Evolutionary conservation across 2,113 vertebrate species (phyloP), one percentile per base, ranked within the genome.

Genomic region (Reinhardtius hippoglossoides): DNA sequence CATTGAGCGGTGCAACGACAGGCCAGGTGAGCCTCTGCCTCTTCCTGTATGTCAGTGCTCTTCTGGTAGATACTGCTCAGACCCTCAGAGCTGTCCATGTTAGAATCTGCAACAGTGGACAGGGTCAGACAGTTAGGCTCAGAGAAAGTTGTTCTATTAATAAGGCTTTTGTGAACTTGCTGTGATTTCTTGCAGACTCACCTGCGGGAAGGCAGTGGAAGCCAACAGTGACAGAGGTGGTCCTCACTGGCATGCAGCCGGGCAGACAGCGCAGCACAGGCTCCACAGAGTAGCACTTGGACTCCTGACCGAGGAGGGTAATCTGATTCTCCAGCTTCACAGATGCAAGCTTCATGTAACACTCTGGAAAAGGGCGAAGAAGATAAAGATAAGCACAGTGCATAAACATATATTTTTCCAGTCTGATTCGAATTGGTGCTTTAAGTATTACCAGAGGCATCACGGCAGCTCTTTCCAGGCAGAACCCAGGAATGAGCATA

Each of bases 401-500:
- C 40, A 42, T 42, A 42, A 2, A 12, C 10, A 42, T 42, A 42
- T 13, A 1, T 64, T 70, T 66, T 61, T n/a, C 8, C 23, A 35
- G 35, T 21, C 3, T 50, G 9, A 37, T 5, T 42, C 27, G 0
- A 27, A 31, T 31, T 59, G 37, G 8, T 35, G 23, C 1, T 70
- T 3, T 48, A 1, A 57, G 44, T 48, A 9, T 70, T 87, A 91
- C 89, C 87, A 56, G 84, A 80, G 52, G 56, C 13, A 16, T 88
- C 83, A 1, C 81, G 72, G 87, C 95, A 96, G 58, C 91, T 92
- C 27, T 91, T 78, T 75, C 93, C 92, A 50, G 94, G 24, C 72
- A 95, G 56, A 55, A 95, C 93, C 95, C 96, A 96, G 61, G 95
- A 95, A 67, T 95, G 94, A 74, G 87, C 88, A 68, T 91, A 96